Evolutionary conservation across 2,113 vertebrate species (phyloP), one percentile per base, ranked within the genome.

Genomic region (Gymnarchus niloticus): DNA sequence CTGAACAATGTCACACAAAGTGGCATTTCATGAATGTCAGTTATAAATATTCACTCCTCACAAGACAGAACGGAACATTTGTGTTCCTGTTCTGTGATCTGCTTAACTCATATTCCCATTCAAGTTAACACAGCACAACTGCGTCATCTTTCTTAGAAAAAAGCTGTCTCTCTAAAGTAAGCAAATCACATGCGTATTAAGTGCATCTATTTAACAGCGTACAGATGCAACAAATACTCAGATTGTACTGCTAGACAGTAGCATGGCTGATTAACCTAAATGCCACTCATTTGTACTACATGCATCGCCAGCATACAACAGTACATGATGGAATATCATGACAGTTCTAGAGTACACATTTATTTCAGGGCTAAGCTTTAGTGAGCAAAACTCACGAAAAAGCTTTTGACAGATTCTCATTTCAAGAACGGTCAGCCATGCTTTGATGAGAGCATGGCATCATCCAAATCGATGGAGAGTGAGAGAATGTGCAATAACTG

Each of bases 341-440:
- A 51, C 46, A 54, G 78, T 54, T 25, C n/a, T 51, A 49, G 48
- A 14, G 76, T 54, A 10, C 49, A 54, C 12, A 19, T 23, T 12
- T 7, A 28, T 33, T 28, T 56, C 21, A 23, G 56, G 80, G 44
- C 9, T 28, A 28, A 54, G 51, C 25, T 82, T 21, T 3, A 1
- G 49, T 6, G 25, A 9, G 17, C 51, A 10, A 52, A 6, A 56
- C 6, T 54, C 12, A 21, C 12, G 37, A 82, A 51, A 0, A 6
- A 82, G 28, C 80, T 49, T 8, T 77, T 48, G 73, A n/a, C 73
- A 77, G 73, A 48, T 82, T 82, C 28, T 37, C 48, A 82, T 54
- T 82, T 82, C 48, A 48, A 56, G 49, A 82, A 82, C 19, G 49
- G 80, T 21, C 25, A 54, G 28, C 80, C 25, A 33, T 52, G 14